Conservation (phyloP, 2,113 vertebrate species). For the Catharus minimus region DNA sequence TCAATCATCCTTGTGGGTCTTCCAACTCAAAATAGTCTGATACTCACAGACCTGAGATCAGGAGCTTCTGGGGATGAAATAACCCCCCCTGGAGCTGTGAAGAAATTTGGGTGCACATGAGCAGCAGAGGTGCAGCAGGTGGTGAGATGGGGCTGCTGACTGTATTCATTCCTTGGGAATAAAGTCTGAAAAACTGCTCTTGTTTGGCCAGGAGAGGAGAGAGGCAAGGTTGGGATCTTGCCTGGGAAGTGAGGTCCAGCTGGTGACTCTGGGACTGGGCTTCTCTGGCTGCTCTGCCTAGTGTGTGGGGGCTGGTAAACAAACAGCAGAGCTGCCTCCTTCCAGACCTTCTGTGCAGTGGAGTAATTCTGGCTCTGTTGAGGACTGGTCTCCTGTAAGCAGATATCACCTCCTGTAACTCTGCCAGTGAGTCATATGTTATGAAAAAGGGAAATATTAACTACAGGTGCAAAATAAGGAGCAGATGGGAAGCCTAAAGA, state of each 20-base stretch:
- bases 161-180: fast-evolving
- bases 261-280: background rate
- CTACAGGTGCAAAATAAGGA: conserved; percentile 52
- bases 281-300: background rate
- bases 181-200: background rate
- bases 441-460: conserved; percentile 22
- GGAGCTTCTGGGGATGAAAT: background rate
- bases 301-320: background rate
- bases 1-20: background rate
- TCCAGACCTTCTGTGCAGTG: conserved; percentile 3
- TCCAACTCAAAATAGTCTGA: background rate
- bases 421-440: conserved; percentile 38
- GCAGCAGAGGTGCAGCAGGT: background rate
- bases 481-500: conserved; percentile 43
- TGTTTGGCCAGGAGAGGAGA: background rate
- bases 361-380: background rate
- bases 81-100: background rate
- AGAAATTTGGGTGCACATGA: fast-evolving
- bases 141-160: background rate
- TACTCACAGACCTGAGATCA: background rate
- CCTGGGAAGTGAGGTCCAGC: background rate
- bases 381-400: conserved; percentile 16
- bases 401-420: background rate
- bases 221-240: background rate
- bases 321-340: background rate